Percentiles rank a stretch among this genome's conserved stretches.
phyloP scores from a whole-genome alignment of 2,888 invertebrate species.

The Congeria kusceri region DNA sequence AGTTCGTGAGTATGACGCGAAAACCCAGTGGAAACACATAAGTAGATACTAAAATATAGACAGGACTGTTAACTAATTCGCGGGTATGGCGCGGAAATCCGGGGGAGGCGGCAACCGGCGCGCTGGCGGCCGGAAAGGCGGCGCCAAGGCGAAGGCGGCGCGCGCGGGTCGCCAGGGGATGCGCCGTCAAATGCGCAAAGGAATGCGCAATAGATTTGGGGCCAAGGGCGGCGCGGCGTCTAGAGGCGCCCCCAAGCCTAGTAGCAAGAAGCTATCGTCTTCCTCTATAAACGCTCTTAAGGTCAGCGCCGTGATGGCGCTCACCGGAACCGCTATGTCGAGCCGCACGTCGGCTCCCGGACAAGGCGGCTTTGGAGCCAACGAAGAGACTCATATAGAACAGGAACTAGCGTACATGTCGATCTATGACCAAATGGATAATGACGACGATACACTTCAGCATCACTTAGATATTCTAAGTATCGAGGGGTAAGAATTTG shows the following conservation, averaged over 20 bases:
- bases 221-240: constrained; percentile 34
- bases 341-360: constrained; percentile 26
- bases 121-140: constrained; percentile 62
- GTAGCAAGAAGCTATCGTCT: constrained; percentile 7
- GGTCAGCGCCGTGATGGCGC: constrained; percentile 49
- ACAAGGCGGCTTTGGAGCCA: constrained; percentile 47
- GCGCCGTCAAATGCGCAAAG: constrained; percentile 51
- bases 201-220: constrained; percentile 51
- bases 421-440: constrained; percentile 62
- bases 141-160: constrained; percentile 37
- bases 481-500: constrained; percentile 52
- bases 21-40: no score
- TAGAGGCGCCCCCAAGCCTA: constrained; percentile 13
- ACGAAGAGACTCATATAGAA: constrained; percentile 47
- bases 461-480: constrained; percentile 57
- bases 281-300: constrained; percentile 43
- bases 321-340: constrained; percentile 15
- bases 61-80: no score
- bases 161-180: constrained; percentile 57
- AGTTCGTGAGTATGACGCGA: no score
- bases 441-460: constrained; percentile 57
- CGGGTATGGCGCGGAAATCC: constrained; percentile 44
- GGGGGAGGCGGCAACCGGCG: constrained; percentile 55
- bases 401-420: constrained; percentile 58
- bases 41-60: no score